Conservation (phyloP, 2,113 vertebrate species). For the Furnarius figulus region DNA sequence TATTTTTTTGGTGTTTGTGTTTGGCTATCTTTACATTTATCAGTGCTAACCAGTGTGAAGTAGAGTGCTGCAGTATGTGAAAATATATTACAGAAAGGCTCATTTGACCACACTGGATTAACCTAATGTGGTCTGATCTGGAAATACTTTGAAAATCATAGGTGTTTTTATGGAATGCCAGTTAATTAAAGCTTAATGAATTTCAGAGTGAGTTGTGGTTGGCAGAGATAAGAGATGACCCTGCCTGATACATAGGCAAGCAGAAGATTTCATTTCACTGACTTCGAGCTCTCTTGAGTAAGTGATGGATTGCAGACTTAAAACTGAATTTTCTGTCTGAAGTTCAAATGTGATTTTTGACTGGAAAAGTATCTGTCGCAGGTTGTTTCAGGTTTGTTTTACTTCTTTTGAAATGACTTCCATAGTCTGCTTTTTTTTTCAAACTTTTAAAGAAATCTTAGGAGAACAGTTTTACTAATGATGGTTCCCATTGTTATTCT, state of each 20-base stretch:
- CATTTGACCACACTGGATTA: neutral
- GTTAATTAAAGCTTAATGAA: conserved; percentile 1
- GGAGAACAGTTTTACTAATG: neutral
- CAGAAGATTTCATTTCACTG: neutral
- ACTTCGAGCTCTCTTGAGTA: neutral
- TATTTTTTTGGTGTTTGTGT: neutral
- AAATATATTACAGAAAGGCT: neutral
- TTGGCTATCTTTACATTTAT: neutral
- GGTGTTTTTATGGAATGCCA: neutral
- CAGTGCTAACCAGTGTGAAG: neutral
- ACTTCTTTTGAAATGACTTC: neutral
- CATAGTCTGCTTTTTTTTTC: neutral
- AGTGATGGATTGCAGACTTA: neutral
- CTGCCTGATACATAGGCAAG: neutral
- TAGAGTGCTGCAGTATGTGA: neutral
- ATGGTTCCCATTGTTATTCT: neutral
- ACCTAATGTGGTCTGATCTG: neutral
- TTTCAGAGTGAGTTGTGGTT: neutral
- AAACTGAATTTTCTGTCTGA: neutral
- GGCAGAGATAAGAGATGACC: neutral
- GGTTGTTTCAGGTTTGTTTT: neutral
- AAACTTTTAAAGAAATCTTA: neutral
- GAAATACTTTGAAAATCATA: neutral
- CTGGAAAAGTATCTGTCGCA: neutral
- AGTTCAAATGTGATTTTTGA: neutral